Base-by-base conservation (phyloP, 2,888 invertebrate species). In the Amphimallon solstitiale region DNA sequence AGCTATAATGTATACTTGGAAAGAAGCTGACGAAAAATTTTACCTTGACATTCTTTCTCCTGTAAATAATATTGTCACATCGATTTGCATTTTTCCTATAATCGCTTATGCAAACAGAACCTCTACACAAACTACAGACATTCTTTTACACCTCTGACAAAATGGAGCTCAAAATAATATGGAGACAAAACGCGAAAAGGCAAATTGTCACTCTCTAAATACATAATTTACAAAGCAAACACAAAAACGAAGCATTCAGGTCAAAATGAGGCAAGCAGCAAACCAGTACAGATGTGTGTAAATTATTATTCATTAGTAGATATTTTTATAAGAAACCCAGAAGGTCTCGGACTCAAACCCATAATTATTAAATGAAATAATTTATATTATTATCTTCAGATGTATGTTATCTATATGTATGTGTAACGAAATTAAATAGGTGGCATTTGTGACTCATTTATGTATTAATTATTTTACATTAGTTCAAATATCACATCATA, bases 51-150 rank as follows among this genome's bases (percentile, higher is more conserved):
- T 56, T 56, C 56, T 56, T 56, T 56, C 43, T 23, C 56, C 56
- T 23, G 56, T 56, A 56, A 56, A 56, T 56, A 56, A 56, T 56
- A 56, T 56, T 56, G 56, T 56, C 56, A 56, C 56, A 56, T 56
- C 56, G 56, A 56, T 56, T 56, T 56, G 56, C 56, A 56, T 56
- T 56, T 56, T 56, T 56, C 56, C 56, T 56, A 56, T 56, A 56
- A 56, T 56, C 56, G 23, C 29, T 56, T 43, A 15, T 21, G 43
- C 29, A 56, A 56, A 56, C 56, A 56, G 43, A 40, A 23, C 43
- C 56, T 56, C 56, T 29, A 56, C 40, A 56, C 29, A 56, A 56
- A 43, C 40, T 14, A 23, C 45, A 14, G 38, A 38, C 19, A 19
- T 38, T 38, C 38, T 38, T 29, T 38, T 43, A 23, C 43, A 40